Percentiles rank a stretch among this genome's conserved stretches.
Conservation (phyloP, 2,797 vertebrate genomes). For the Ptychadena robeensis region DNA sequence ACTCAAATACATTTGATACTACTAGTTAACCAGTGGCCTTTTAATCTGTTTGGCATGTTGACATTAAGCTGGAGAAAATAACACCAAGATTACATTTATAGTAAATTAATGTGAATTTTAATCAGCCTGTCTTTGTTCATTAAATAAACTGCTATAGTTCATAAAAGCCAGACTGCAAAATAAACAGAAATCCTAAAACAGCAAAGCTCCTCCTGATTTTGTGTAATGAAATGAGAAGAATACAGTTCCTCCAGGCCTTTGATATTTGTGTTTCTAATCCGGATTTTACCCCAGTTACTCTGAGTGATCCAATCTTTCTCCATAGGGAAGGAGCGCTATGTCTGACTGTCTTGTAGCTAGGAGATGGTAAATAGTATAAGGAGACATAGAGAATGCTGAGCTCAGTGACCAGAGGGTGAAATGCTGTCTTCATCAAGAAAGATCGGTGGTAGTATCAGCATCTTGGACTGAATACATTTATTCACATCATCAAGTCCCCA, state of each 20-base stretch:
- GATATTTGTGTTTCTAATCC: neutral
- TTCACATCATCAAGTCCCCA: neutral
- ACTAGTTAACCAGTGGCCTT: neutral
- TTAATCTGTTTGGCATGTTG: neutral
- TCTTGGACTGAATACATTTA: neutral
- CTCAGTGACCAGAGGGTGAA: neutral
- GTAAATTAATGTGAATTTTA: neutral
- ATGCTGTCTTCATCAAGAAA: neutral
- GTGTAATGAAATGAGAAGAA: neutral
- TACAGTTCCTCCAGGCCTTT: neutral
- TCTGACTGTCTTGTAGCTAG: neutral
- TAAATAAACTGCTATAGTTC: neutral
- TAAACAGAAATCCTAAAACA: neutral
- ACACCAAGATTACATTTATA: neutral
- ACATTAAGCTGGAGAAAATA: constrained; percentile 2
- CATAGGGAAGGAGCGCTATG: neutral
- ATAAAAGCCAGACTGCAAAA: neutral
- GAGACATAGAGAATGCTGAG: neutral
- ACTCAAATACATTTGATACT: constrained; percentile 20
- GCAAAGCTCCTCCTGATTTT: neutral
- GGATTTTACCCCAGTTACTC: neutral
- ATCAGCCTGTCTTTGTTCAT: neutral
- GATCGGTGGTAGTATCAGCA: neutral
- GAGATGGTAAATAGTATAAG: neutral
- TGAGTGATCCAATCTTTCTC: neutral